Percentiles rank a stretch among this genome's conserved stretches.
These are phyloP conservation scores for Trachelus troglodyta DNA, from an alignment of 2,888 invertebrate genomes.

Conservation along the genomic window DNA sequence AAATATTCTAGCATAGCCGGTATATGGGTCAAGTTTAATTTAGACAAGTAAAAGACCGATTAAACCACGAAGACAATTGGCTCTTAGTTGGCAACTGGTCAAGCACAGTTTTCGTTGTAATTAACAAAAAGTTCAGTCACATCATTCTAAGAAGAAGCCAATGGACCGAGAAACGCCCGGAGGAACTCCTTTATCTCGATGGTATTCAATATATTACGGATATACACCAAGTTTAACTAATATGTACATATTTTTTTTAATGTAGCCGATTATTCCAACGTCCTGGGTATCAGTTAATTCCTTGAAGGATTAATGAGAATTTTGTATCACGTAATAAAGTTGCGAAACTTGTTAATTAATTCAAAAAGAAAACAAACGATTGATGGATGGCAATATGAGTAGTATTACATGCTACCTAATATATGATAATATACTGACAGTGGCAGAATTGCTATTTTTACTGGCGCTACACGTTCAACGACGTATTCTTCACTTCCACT, in stretches of 20 bases:
- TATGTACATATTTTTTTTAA: no score
- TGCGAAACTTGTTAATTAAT: neutral
- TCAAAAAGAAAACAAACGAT: neutral
- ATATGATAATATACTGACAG: neutral
- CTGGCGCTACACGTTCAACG: neutral
- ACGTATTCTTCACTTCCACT: neutral
- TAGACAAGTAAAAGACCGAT: slow-evolving; percentile 13
- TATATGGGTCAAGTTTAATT: slow-evolving; percentile 17
- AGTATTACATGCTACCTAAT: neutral
- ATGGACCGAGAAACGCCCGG: no score
- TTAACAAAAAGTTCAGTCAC: no score
- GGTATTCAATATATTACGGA: no score
- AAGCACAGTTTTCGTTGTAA: slow-evolving; percentile 1
- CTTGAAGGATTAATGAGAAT: neutral
- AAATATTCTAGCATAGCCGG: slow-evolving; percentile 1
- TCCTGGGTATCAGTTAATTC: neutral
- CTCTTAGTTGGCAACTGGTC: slow-evolving; percentile 12
- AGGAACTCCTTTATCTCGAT: no score
- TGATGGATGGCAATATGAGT: neutral
- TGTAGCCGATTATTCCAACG: no score
- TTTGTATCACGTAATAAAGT: neutral
- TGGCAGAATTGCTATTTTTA: neutral
- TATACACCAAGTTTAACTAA: no score
- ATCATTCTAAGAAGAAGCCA: no score
- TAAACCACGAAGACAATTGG: slow-evolving; percentile 9